phyloP scores from a whole-genome alignment of 2,888 invertebrate genomes.

The Julus scanicus region DNA sequence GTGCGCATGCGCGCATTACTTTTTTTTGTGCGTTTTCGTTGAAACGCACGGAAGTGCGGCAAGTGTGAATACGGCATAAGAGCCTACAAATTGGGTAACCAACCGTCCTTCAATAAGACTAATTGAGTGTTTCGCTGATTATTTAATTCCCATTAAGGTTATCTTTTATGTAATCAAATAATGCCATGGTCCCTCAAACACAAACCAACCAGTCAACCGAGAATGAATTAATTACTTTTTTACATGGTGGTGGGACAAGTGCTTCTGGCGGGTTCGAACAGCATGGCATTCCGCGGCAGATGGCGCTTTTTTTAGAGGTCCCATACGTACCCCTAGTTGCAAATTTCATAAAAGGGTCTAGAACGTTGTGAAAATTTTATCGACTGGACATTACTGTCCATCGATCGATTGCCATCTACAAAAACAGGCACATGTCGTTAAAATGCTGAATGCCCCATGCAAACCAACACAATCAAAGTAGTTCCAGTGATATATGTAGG shows the following conservation, averaged over 20 bases:
- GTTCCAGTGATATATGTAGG: not conserved
- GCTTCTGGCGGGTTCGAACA: not conserved
- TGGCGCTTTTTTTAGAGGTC: not conserved
- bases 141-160: not conserved
- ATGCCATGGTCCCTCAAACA: not conserved
- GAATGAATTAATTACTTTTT: conserved; percentile 20
- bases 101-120: not conserved
- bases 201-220: not conserved
- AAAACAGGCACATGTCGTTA: not conserved
- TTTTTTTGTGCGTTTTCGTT: too few species aligned
- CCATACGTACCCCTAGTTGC: not conserved
- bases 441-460: not conserved
- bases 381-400: not conserved
- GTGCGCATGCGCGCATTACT: too few species aligned
- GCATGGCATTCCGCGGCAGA: not conserved
- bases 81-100: not conserved
- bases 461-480: not conserved
- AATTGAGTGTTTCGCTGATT: conserved; percentile 27
- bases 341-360: not conserved
- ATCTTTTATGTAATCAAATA: not conserved
- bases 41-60: too few species aligned
- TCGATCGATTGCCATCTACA: not conserved
- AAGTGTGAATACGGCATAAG: too few species aligned
- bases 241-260: not conserved
- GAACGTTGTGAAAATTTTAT: not conserved